phyloP scores from a whole-genome alignment of 2,888 invertebrate species.

The Schrankia costaestrigalis region DNA sequence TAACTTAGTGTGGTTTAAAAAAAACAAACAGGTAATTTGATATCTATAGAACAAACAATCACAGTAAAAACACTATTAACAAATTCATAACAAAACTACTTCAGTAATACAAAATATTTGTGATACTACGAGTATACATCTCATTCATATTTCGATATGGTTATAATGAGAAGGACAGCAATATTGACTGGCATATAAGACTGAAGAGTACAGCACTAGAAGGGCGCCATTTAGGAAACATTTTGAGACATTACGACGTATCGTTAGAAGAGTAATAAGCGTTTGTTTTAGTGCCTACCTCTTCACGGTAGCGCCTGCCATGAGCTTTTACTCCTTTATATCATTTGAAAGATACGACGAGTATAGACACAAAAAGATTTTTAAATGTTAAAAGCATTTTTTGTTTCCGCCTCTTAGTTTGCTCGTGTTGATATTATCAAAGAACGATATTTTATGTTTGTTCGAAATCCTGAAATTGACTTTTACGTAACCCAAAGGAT shows the following conservation, averaged over 20 bases:
- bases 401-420: too few species aligned
- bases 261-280: constrained; percentile 34
- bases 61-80: constrained; percentile 25
- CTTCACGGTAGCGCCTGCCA: constrained; percentile 19
- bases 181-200: constrained; percentile 8
- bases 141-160: constrained; percentile 32
- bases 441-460: too few species aligned
- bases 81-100: constrained; percentile 19
- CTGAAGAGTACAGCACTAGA: constrained; percentile 22
- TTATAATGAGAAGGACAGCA: constrained; percentile 14
- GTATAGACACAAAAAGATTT: too few species aligned
- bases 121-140: constrained; percentile 23
- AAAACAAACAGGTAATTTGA: too few species aligned
- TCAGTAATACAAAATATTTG: too few species aligned
- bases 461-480: too few species aligned
- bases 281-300: constrained; percentile 31
- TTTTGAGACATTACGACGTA: constrained; percentile 31
- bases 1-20: too few species aligned
- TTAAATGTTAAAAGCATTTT: too few species aligned
- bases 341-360: too few species aligned
- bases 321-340: constrained; percentile 18
- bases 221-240: constrained; percentile 27
- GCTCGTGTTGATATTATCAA: too few species aligned
- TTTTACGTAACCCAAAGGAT: too few species aligned
- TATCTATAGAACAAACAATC: too few species aligned